Evolutionary conservation across 2,797 vertebrate genomes (phyloP), one percentile per base, ranked within the genome.

Genomic region (Rhadinocentrus ornatus): DNA sequence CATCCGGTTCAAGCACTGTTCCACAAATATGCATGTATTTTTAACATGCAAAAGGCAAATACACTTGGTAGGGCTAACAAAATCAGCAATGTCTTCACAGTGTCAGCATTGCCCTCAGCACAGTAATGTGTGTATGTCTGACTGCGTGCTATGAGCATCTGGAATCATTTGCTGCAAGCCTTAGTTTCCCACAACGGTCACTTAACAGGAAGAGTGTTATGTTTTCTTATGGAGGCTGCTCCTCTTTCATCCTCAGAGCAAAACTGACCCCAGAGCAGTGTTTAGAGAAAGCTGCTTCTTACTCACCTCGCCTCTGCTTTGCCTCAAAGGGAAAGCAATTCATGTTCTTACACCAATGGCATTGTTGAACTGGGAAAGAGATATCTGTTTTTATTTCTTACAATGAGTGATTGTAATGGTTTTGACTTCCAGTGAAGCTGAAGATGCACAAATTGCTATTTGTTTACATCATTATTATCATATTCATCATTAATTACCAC

Each of bases 1-100:
- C 86, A 53, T 91, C 84, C 84, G 88, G 81, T 91, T 84, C 50
- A 78, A 86, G 90, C 90, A 91, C 87, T 90, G 91, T 87, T 90
- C 80, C 80, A 76, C 44, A 39, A 76, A 77, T 46, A n/a, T 84
- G 76, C 80, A 84, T 88, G 86, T 73, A 77, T 80, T 84, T 67
- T 77, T 69, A 80, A 77, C 62, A 24, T 69, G 75, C 71, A 75
- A 75, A 76, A 87, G 67, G 62, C 77, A 86, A 55, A 68, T 81
- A 79, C 65, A 77, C 71, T 63, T 84, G 68, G 75, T 77, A 91
- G 84, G 78, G 85, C 80, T 85, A 91, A 86, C 75, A 82, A 78
- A 85, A 82, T 87, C 86, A 83, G 78, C 37, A 80, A 52, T 54
- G 83, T 77, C 74, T 85, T 86, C 75, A 86, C 72, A 73, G 69